Evolutionary conservation across 1,140 invertebrate genomes (phyloP).

Genomic region (Frieseomelitta varia): DNA sequence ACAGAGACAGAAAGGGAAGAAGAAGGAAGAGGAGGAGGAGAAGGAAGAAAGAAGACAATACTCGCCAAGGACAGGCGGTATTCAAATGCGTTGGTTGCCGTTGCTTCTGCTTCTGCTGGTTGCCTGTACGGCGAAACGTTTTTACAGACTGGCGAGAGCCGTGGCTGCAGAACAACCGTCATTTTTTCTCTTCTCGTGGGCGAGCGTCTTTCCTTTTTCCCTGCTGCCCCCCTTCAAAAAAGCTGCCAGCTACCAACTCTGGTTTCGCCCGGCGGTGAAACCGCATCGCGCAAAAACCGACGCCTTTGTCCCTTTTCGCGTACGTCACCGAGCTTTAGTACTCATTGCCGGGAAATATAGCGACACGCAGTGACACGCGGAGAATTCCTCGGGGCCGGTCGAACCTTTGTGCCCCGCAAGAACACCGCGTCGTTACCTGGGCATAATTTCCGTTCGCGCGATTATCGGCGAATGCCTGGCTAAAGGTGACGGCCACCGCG

Average conservation of each 20-base stretch:
- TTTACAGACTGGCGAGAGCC: slow-evolving; percentile 64
- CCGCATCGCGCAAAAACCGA: slow-evolving; percentile 51
- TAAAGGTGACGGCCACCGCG: slow-evolving; percentile 17
- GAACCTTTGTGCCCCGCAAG: slow-evolving; percentile 33
- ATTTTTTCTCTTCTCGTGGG: slow-evolving; percentile 55
- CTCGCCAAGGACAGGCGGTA: slow-evolving; percentile 73
- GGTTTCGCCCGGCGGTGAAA: slow-evolving; percentile 16
- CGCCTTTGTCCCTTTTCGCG: slow-evolving; percentile 42
- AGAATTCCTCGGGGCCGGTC: slow-evolving; percentile 55
- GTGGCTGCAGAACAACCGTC: slow-evolving; percentile 63
- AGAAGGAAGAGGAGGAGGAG: slow-evolving; percentile 57
- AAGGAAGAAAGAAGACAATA: slow-evolving; percentile 66
- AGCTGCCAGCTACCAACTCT: slow-evolving; percentile 6
- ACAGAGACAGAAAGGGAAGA: slow-evolving; percentile 20
- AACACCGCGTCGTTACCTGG: slow-evolving; percentile 44
- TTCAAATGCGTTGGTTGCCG: slow-evolving; percentile 70
- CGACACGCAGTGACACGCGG: slow-evolving; percentile 51
- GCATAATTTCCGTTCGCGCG: slow-evolving; percentile 47
- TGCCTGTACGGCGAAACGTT: slow-evolving; percentile 61
- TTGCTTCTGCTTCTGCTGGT: slow-evolving; percentile 48
- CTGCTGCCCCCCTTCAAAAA: slow-evolving; percentile 8
- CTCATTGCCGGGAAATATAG: slow-evolving; percentile 67
- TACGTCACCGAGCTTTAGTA: slow-evolving; percentile 66
- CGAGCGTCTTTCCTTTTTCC: slow-evolving; percentile 20
- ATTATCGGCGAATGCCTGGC: slow-evolving; percentile 36